Percentiles rank a stretch among this genome's conserved stretches.
phyloP scores from a whole-genome alignment of 2,797 vertebrate genomes.

The Setipinna tenuifilis region DNA sequence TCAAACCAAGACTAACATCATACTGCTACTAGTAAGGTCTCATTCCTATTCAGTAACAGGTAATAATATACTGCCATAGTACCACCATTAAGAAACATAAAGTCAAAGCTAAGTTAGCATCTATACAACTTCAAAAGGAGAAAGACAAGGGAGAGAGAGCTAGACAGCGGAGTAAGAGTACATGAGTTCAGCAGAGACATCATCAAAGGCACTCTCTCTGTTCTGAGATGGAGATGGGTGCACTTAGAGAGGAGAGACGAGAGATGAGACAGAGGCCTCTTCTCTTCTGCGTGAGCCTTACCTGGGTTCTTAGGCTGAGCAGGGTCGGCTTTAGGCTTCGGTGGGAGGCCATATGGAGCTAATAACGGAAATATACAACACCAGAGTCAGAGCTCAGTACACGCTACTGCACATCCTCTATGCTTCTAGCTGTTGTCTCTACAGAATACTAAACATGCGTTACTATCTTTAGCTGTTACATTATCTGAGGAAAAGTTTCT shows the following conservation, averaged over 20 bases:
- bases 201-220: background rate
- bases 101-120: background rate
- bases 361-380: conserved; percentile 33
- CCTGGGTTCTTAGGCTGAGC: conserved; percentile 51
- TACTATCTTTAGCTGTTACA: too few relatives aligned
- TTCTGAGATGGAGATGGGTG: background rate
- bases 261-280: background rate
- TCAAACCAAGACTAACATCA: too few relatives aligned
- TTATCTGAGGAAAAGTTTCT: too few relatives aligned
- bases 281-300: conserved; percentile 24
- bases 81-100: background rate
- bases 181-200: background rate
- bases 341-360: conserved; percentile 61
- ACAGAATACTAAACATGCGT: too few relatives aligned
- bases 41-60: background rate
- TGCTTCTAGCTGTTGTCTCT: background rate
- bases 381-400: background rate
- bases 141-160: background rate
- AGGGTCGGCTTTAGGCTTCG: conserved; percentile 58
- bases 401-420: background rate
- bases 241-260: background rate
- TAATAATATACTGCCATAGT: background rate
- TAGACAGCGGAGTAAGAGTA: background rate
- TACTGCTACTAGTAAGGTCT: too few relatives aligned
- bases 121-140: background rate